Conservation (phyloP, 2,797 vertebrate genomes). For the Chelidonichthys spinosus region DNA sequence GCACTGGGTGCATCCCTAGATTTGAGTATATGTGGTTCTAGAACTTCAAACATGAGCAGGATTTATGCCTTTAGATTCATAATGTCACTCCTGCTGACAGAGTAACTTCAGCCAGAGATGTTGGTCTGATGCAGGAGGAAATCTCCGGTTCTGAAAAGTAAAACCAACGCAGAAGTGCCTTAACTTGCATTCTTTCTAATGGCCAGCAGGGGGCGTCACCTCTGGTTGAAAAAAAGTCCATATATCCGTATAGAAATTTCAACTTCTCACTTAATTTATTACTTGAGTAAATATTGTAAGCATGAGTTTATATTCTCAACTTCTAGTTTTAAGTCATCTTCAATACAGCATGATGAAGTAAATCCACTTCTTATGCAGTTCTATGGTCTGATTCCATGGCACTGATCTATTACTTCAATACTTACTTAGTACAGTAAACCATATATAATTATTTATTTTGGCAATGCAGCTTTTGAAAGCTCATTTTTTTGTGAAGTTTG, state of each 20-base stretch:
- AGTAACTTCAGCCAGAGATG: background rate
- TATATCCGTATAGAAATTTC: background rate
- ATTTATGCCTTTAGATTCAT: conserved; percentile 9
- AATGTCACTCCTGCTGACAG: conserved; percentile 7
- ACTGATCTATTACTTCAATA: background rate
- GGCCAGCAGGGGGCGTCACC: background rate
- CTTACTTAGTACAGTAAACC: background rate
- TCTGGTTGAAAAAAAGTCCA: background rate
- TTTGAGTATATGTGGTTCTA: background rate
- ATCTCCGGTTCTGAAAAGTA: background rate
- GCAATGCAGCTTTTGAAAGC: background rate
- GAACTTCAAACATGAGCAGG: conserved; percentile 21
- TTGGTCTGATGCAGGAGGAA: background rate
- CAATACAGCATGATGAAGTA: background rate
- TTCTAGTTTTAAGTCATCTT: background rate
- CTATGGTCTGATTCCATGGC: background rate
- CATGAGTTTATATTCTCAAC: background rate
- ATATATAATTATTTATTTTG: background rate
- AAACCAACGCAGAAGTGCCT: too few relatives aligned
- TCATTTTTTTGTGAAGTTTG: background rate
- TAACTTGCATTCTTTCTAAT: background rate
- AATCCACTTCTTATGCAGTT: too few relatives aligned
- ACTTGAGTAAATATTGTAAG: background rate
- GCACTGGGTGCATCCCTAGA: too few relatives aligned
- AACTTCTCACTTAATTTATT: background rate